A percentile compares a stretch with the other conserved stretches of the same genome.
These are phyloP conservation scores for Cheilosia urbana DNA, from an alignment of 2,888 invertebrate species.

Conservation along the genomic window DNA sequence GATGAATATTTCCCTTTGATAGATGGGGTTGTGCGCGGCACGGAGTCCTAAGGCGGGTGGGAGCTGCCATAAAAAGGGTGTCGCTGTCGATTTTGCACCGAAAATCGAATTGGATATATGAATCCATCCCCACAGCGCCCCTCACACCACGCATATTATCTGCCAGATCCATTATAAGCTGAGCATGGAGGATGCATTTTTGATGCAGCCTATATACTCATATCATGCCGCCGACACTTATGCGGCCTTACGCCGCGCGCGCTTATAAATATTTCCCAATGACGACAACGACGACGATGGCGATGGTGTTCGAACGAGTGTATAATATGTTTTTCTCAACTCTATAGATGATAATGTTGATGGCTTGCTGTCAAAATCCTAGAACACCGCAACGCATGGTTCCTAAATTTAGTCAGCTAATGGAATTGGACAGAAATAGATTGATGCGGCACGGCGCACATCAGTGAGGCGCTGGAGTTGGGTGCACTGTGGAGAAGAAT, in stretches of 20 bases:
- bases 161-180: slow-evolving; percentile 37
- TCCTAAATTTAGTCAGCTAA: slow-evolving; percentile 73
- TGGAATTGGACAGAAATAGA: slow-evolving; percentile 73
- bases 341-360: slow-evolving; percentile 38
- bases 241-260: slow-evolving; percentile 27
- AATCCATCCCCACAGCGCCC: slow-evolving; percentile 5
- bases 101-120: slow-evolving; percentile 58
- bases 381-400: slow-evolving; percentile 70
- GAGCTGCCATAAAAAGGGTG: slow-evolving; percentile 3
- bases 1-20: slow-evolving; percentile 75
- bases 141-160: slow-evolving; percentile 10
- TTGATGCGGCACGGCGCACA: slow-evolving; percentile 46
- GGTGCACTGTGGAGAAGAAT: slow-evolving; percentile 49
- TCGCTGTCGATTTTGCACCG: slow-evolving; percentile 6
- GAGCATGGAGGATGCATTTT: slow-evolving; percentile 29
- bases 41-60: too few species aligned
- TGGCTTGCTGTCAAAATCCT: slow-evolving; percentile 62
- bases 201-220: slow-evolving; percentile 25
- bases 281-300: slow-evolving; percentile 2
- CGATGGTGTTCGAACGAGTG: not conserved
- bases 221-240: slow-evolving; percentile 54
- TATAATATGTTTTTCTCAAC: not conserved
- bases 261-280: slow-evolving; percentile 51
- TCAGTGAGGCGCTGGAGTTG: slow-evolving; percentile 10
- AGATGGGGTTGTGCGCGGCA: slow-evolving; percentile 28